Conservation (phyloP, 2,113 vertebrate genomes). For the Phoxinus phoxinus region DNA sequence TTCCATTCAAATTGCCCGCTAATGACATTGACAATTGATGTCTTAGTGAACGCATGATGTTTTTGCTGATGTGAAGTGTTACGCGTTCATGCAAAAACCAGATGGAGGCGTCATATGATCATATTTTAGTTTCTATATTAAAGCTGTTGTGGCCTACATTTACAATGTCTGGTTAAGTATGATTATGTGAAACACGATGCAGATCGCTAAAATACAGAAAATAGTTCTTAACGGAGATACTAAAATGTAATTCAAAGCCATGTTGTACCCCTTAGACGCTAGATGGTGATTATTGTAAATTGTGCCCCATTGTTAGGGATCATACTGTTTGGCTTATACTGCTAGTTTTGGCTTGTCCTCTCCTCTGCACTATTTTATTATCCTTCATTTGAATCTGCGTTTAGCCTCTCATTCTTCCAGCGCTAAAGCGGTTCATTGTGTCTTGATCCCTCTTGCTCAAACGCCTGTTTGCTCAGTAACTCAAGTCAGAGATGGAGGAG, state of each 20-base stretch:
- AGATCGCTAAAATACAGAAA: not conserved
- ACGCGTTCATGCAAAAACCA: not conserved
- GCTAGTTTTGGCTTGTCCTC: conserved; percentile 47
- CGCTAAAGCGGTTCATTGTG: conserved; percentile 35
- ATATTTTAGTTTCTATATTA: not conserved
- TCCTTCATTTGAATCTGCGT: conserved; percentile 32
- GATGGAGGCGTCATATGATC: conserved; percentile 19
- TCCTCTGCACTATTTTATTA: conserved; percentile 24
- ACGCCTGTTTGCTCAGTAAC: conserved; percentile 45
- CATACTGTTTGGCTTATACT: not conserved
- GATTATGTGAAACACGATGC: not conserved
- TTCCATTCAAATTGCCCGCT: conserved; percentile 20
- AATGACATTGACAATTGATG: conserved; percentile 34
- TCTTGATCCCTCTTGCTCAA: conserved; percentile 41
- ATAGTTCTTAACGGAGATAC: not conserved
- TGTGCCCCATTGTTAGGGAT: conserved; percentile 5
- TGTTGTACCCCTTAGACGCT: not conserved
- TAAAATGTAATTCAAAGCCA: not conserved
- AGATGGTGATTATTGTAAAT: conserved; percentile 26
- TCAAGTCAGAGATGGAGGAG: conserved; percentile 43
- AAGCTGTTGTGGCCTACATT: not conserved
- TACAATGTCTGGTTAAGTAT: conserved; percentile 6
- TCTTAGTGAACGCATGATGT: conserved; percentile 13
- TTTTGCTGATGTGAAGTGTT: conserved; percentile 11
- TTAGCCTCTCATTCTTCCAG: conserved; percentile 41